Evolutionary conservation across 1,140 invertebrate genomes (phyloP), one percentile per base, ranked within the genome.

Genomic region (Tetramorium simillimum): DNA sequence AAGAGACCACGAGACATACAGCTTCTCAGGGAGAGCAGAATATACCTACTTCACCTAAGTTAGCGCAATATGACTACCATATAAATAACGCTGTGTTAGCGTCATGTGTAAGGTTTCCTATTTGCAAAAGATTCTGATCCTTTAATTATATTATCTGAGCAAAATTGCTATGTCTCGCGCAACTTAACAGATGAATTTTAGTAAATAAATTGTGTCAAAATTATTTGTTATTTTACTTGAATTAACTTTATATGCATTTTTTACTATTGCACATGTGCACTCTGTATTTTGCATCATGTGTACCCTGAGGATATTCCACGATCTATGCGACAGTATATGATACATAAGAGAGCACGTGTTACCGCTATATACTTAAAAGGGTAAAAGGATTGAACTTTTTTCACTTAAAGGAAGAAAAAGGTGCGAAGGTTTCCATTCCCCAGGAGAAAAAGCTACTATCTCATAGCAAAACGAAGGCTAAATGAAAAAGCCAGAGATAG

Each of bases 321-420:
- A 58, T 21, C n/a, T 75, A 40, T 6, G 72, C 14, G n/a, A 43
- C 46, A 46, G 18, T 43, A 46, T 46, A 46, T 82, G 40, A 58
- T 40, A 70, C 18, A 53, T 58, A 40, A 70, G 10, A 40, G 10
- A 40, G 37, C n/a, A 58, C 18, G 18, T 28, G 56, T 82, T 53
- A 58, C 67, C 0, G 16, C 33, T 51, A 46, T 28, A 82, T 65
- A 56, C 16, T 82, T 58, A 60, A 73, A 46, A 51, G 12, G 51
- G 56, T 82, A 73, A 82, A 82, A 58, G 53, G 12, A 73, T 72
- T 73, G 51, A 46, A 58, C 24, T 73, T 69, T 69, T 81, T 81
- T 81, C 14, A 53, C 12, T 73, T 37, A 24, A 60, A 60, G 37
- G 12, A 33, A 49, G 37, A 75, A 84, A 63, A n/a, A 43, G 21